Percentiles rank a stretch among this genome's conserved stretches.
Conservation (phyloP, 2,797 vertebrate species). For the Hylomyscus alleni region DNA sequence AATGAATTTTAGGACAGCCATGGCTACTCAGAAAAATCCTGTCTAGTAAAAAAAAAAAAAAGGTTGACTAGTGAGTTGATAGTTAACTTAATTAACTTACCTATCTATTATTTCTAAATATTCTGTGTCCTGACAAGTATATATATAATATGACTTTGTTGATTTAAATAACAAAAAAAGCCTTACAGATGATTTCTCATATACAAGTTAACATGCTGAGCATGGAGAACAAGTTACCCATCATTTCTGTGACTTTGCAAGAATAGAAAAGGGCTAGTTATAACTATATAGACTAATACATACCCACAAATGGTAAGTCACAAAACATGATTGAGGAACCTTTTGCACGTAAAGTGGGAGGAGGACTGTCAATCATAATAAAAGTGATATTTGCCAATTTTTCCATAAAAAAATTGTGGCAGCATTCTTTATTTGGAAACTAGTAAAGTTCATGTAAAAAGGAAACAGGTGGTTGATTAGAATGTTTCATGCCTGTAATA, state of each 20-base stretch:
- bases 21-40: not conserved
- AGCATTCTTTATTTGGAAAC: conserved; percentile 71
- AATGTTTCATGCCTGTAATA: not conserved
- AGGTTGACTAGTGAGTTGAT: not conserved
- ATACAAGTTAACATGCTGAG: conserved; percentile 83
- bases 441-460: conserved; percentile 66
- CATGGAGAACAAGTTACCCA: conserved; percentile 80
- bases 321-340: conserved; percentile 59
- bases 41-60: not conserved
- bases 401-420: not conserved
- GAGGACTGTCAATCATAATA: conserved; percentile 73
- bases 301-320: conserved; percentile 57
- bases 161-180: conserved; percentile 83
- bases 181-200: conserved; percentile 81
- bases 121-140: conserved; percentile 66
- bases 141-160: conserved; percentile 73
- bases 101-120: conserved; percentile 65
- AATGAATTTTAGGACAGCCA: not conserved
- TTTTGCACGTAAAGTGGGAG: conserved; percentile 68
- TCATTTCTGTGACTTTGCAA: conserved; percentile 82
- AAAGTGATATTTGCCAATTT: conserved; percentile 33
- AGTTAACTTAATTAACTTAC: conserved; percentile 50
- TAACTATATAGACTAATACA: conserved; percentile 66
- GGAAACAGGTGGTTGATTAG: not conserved
- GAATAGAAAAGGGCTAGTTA: conserved; percentile 55